Base-by-base conservation (phyloP, 2,888 invertebrate species). In the Agriopis aurantiaria region DNA sequence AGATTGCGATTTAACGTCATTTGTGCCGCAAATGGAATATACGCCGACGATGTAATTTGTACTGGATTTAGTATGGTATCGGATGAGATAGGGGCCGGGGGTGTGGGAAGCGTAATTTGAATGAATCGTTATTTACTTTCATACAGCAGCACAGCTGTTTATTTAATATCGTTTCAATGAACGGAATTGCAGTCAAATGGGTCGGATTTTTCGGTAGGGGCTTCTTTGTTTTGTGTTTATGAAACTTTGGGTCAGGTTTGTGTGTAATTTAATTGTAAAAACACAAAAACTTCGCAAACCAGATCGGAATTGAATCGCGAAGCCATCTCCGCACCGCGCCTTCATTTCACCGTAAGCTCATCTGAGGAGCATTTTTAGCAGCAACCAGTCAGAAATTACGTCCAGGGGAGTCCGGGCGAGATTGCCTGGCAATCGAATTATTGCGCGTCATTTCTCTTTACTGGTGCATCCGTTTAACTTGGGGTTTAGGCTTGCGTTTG, bases 1-100 rank as follows among this genome's bases (percentile, higher is more conserved):
- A 74, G 80, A 84, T 86, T 83, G 82, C 75, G 68, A 76, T 75
- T 74, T 85, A 85, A 86, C 78, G 73, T 76, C 71, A 75, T 87
- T 86, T 82, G 73, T 70, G 61, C 73, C 72, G 75, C 77, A 81
- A 82, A 82, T 84, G 79, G 79, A 74, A 80, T 74, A 79, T 65
- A 71, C 77, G 76, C 74, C 69, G 72, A 74, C 71, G 77, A 76
- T 77, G 73, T 80, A 74, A 82, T 81, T 78, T 75, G 62, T 71
- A 77, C 78, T 78, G 73, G 72, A 75, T 80, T 76, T 73, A 65
- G 68, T 69, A 65, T 33, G 49, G 60, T 17, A 57, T 59, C 68
- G 72, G 63, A 61, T 74, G 66, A 49, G 60, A 70, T 68, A 60
- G 14, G 60, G 58, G 46, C 58, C 6, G 10, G 46, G 68, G 64